Conservation (phyloP, 2,888 invertebrate species). For the Leucoptera coffeella region DNA sequence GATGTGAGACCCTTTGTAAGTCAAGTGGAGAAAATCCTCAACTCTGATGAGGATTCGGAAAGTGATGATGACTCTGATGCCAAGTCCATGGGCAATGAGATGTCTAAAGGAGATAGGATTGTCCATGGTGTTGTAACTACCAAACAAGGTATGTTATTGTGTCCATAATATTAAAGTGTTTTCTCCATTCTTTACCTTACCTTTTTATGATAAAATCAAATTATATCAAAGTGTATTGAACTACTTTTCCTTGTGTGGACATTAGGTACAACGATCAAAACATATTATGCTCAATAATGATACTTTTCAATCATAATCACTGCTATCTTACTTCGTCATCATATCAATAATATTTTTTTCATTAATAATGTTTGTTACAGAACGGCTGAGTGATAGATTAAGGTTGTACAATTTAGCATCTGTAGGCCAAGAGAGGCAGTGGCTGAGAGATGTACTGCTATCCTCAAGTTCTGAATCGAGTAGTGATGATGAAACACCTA, state of each 20-base stretch:
- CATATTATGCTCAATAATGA: no score
- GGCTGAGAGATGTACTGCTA: constrained; percentile 81
- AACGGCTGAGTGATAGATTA: constrained; percentile 67
- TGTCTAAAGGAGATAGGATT: constrained; percentile 49
- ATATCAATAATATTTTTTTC: no score
- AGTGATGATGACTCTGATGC: constrained; percentile 54
- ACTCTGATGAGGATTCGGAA: constrained; percentile 49
- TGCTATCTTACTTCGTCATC: no score
- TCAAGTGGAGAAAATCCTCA: constrained; percentile 63
- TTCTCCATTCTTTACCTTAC: no score
- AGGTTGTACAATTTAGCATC: constrained; percentile 77
- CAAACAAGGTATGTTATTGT: constrained; percentile 58
- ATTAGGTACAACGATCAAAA: no score
- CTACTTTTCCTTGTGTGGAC: no score
- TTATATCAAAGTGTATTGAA: no score
- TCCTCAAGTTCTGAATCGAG: constrained; percentile 63
- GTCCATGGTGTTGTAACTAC: constrained; percentile 57
- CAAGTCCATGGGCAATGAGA: constrained; percentile 42
- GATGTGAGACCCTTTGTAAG: constrained; percentile 75
- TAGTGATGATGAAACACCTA: constrained; percentile 58
- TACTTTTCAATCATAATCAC: no score
- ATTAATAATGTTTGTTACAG: constrained; percentile 48
- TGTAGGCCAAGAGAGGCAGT: constrained; percentile 75
- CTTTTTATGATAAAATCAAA: no score
- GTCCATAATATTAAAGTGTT: no score